phyloP scores from a whole-genome alignment of 2,888 invertebrate genomes.

The Lysandra coridon region DNA sequence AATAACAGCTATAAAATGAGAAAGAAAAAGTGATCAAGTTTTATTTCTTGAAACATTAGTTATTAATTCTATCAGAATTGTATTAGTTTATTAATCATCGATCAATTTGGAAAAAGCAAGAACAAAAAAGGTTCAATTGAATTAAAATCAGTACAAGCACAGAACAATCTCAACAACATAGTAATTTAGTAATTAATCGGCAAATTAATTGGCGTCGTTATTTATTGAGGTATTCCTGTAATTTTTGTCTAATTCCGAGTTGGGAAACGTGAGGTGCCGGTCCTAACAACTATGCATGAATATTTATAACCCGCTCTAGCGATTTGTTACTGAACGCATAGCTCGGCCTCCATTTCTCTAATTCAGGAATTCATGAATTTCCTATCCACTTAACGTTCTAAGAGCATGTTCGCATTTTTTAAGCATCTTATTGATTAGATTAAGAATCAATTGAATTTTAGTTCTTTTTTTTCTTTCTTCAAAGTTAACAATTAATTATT shows the following conservation, averaged over 20 bases:
- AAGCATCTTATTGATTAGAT: not conserved
- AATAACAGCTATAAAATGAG: too few species aligned
- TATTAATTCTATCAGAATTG: not conserved
- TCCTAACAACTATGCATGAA: not conserved
- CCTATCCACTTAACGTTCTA: not conserved
- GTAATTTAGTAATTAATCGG: not conserved
- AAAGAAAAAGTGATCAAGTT: too few species aligned
- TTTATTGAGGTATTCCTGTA: not conserved
- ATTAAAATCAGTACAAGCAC: not conserved
- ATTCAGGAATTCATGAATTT: conserved; percentile 16
- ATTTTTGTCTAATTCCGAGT: not conserved
- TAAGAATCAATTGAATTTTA: not conserved
- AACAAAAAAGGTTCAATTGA: not conserved
- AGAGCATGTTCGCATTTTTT: not conserved
- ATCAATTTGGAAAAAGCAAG: not conserved
- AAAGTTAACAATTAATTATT: not conserved
- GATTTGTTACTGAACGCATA: conserved; percentile 13
- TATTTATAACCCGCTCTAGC: not conserved
- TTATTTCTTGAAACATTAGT: too few species aligned
- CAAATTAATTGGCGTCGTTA: not conserved
- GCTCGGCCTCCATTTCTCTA: not conserved
- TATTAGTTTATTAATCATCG: not conserved
- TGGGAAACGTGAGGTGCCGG: not conserved
- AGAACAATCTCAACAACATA: not conserved
- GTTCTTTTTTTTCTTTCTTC: too few species aligned